Base-by-base conservation (phyloP, 2,113 vertebrate species). In the Hucho hucho region DNA sequence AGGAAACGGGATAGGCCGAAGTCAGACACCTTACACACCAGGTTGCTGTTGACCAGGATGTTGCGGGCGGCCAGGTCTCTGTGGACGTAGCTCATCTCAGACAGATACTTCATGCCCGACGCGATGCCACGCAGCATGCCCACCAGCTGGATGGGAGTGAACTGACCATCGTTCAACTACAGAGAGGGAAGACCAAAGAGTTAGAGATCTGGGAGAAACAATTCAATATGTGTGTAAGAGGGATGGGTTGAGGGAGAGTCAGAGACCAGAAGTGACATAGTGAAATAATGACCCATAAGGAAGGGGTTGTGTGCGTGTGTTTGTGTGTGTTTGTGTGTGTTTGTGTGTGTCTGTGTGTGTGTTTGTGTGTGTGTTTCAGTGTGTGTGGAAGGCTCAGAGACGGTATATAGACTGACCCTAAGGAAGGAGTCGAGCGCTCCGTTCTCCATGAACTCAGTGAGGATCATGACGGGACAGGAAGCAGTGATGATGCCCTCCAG, bases 1-100 rank as follows among this genome's bases (percentile, higher is more conserved):
- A 97, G 86, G 90, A 96, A 96, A 2, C 96, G 93, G 0, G 95
- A 96, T 64, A 97, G 89, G 61, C 96, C 96, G 0, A 97, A 97
- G 87, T 97, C 96, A 0, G 95, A 97, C 75, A 97, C 96, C 86
- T 97, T 97, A 90, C 96, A 97, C 75, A 97, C 96, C 14, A 96
- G 91, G 92, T 97, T 96, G 87, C 95, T 95, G 91, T 96, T 97
- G 86, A 97, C 95, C 70, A 97, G 89, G 87, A 97, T 96, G 89
- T 97, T 97, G 0, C 96, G 94, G 6, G 96, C 96, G 0, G 96
- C 96, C 81, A 97, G 90, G 86, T 97, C 96, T 5, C 96, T 92
- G 86, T 97, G 96, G 12, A 97, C 96, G 3, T 96, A 97, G 81
- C 94, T 96, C 95, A 96, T 97, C 80, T 96, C 96, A 0, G 96